phyloP scores from a whole-genome alignment of 2,113 vertebrate species.

The Pomatostomus ruficeps region DNA sequence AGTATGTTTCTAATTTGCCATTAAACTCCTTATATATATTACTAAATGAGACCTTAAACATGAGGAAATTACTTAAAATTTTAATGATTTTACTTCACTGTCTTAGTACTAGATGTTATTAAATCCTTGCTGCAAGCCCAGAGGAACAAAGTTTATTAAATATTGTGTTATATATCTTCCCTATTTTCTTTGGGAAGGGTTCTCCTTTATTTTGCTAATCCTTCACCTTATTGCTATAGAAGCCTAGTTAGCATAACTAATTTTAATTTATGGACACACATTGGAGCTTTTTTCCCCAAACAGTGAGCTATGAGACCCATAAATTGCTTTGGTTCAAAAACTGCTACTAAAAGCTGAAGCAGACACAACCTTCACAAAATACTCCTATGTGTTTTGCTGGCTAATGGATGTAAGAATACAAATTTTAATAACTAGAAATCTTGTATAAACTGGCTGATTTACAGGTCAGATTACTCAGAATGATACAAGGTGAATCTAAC shows the following conservation, averaged over 20 bases:
- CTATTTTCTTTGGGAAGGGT: not conserved
- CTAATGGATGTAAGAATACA: not conserved
- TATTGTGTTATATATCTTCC: not conserved
- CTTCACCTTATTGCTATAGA: not conserved
- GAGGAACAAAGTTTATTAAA: not conserved
- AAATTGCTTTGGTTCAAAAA: not conserved
- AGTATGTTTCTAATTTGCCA: not conserved
- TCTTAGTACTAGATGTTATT: not conserved
- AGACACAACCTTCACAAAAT: not conserved
- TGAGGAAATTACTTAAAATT: not conserved
- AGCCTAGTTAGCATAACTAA: not conserved
- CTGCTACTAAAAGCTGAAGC: not conserved
- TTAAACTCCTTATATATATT: not conserved
- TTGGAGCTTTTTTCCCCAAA: not conserved
- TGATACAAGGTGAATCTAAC: not conserved
- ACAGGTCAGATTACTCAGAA: not conserved
- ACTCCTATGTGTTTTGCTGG: not conserved
- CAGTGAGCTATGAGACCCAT: not conserved
- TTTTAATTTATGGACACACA: not conserved
- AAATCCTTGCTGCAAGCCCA: not conserved
- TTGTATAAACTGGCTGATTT: not conserved
- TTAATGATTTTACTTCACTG: not conserved
- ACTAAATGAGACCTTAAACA: not conserved
- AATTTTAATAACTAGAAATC: not conserved
- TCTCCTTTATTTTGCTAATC: not conserved